A percentile compares a stretch with the other conserved stretches of the same genome.
Conservation (phyloP, 1,140 invertebrate genomes). For the Heterodera carotae region DNA sequence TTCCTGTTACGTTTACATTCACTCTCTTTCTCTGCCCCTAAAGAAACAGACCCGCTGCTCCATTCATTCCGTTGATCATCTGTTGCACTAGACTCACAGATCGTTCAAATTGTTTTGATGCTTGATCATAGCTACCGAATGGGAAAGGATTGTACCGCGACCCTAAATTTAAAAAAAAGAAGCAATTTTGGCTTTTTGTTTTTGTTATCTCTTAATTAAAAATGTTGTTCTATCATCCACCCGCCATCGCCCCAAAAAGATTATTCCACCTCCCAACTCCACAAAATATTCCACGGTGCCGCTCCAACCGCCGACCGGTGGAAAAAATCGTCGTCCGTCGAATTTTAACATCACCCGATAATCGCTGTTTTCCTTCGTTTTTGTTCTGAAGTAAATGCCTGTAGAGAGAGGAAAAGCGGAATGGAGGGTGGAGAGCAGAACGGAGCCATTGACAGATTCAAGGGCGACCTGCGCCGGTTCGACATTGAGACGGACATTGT, state of each 20-base stretch:
- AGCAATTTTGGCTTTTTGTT: no score
- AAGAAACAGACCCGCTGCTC: background rate
- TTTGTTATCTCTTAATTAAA: no score
- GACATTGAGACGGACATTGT: constrained; percentile 8
- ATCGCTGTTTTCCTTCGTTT: constrained; percentile 10
- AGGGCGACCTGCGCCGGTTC: constrained; percentile 20
- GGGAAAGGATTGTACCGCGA: constrained; percentile 15
- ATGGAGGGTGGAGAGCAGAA: constrained; percentile 22
- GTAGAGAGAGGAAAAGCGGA: constrained; percentile 26
- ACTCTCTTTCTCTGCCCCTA: background rate
- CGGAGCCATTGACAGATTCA: constrained; percentile 13
- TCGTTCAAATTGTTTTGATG: constrained; percentile 27
- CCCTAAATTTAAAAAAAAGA: constrained; percentile 8
- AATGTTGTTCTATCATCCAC: no score
- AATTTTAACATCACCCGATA: constrained; percentile 24
- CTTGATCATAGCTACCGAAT: constrained; percentile 27
- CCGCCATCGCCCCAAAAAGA: background rate
- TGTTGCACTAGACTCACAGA: constrained; percentile 26
- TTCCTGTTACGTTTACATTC: background rate
- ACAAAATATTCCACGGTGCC: constrained; percentile 22
- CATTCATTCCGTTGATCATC: constrained; percentile 27
- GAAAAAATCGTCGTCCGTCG: constrained; percentile 26
- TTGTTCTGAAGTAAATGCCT: constrained; percentile 19
- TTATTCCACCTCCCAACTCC: constrained; percentile 17
- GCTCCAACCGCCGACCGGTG: constrained; percentile 20